Evolutionary conservation across 2,888 invertebrate genomes (phyloP).

Genomic region (Drosophila trichaetosa): DNA sequence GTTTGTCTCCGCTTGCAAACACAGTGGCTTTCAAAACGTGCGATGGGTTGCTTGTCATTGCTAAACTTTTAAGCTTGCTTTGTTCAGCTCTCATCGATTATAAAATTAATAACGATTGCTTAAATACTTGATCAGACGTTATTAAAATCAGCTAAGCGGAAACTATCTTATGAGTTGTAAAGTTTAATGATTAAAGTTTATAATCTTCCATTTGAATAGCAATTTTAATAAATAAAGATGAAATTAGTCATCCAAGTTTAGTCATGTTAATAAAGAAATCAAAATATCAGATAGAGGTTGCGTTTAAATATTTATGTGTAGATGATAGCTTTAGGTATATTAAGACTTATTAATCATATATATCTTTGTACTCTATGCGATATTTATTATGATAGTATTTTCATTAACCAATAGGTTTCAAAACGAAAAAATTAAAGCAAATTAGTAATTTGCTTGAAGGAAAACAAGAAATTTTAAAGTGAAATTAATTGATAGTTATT

Average conservation of each 20-base stretch:
- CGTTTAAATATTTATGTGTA: not conserved
- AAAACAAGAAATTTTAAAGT: not conserved
- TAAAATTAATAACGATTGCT: not conserved
- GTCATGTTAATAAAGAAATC: not conserved
- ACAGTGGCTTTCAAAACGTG: not conserved
- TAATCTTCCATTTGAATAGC: not conserved
- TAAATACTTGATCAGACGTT: not conserved
- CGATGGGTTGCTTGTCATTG: not conserved
- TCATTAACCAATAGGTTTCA: not conserved
- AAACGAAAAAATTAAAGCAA: not conserved
- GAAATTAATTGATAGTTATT: not conserved
- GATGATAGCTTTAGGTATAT: not conserved
- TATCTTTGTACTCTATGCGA: not conserved
- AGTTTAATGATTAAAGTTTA: not conserved
- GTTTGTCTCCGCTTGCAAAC: slow-evolving; percentile 1
- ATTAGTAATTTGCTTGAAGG: not conserved
- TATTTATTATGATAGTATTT: not conserved
- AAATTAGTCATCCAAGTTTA: not conserved
- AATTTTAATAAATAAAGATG: not conserved
- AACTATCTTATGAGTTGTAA: not conserved
- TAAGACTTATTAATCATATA: not conserved
- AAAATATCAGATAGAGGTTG: not conserved
- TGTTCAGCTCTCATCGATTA: no score
- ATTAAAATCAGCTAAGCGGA: not conserved
- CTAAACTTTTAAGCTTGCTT: slow-evolving; percentile 1